Percentiles rank a stretch among this genome's conserved stretches.
phyloP scores from a whole-genome alignment of 2,113 vertebrate genomes.

The Nerophis ophidion region DNA sequence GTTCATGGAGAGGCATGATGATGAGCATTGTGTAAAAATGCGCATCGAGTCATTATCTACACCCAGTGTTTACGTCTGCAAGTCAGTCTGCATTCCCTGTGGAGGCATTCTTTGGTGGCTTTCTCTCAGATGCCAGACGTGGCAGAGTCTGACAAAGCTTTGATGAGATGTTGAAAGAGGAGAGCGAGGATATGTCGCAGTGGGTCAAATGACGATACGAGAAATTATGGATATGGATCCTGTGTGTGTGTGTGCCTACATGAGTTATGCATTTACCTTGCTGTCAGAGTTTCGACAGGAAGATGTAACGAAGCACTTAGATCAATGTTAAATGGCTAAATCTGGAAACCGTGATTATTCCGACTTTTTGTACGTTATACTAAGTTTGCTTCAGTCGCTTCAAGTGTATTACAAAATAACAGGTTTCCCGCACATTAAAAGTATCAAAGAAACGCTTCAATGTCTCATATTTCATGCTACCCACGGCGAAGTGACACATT shows the following conservation, averaged over 20 bases:
- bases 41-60: constrained; percentile 32
- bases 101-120: constrained; percentile 35
- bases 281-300: constrained; percentile 35
- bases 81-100: constrained; percentile 41
- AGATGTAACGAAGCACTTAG: constrained; percentile 32
- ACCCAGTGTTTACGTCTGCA: constrained; percentile 34
- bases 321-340: constrained; percentile 46
- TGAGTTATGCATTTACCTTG: constrained; percentile 23
- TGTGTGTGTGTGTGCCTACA: too few relatives aligned
- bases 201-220: constrained; percentile 42
- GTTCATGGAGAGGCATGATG: constrained; percentile 4
- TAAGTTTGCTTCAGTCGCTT: constrained; percentile 58
- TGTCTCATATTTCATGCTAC: constrained; percentile 36
- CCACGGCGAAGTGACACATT: constrained; percentile 51
- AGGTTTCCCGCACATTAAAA: constrained; percentile 37
- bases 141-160: constrained; percentile 49
- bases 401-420: constrained; percentile 39
- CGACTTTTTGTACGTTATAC: constrained; percentile 22
- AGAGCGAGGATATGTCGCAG: constrained; percentile 22
- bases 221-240: constrained; percentile 36
- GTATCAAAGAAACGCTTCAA: constrained; percentile 51
- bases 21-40: constrained; percentile 31
- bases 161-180: constrained; percentile 59
- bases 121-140: constrained; percentile 42
- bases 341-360: constrained; percentile 39